Conservation (phyloP, 2,888 invertebrate genomes). For the Drosophila antonietae region DNA sequence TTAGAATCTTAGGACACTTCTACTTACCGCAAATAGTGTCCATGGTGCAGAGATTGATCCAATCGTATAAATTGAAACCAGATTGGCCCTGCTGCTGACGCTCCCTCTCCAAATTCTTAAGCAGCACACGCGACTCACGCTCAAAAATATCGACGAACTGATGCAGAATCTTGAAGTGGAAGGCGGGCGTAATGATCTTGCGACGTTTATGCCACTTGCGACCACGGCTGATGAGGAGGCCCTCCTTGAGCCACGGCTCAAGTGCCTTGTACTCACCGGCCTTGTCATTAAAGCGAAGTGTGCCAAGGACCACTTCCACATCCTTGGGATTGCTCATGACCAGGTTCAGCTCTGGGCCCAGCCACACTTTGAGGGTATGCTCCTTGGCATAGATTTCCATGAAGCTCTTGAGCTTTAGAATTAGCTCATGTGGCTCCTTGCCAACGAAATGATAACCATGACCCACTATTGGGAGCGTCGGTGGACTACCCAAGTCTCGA, state of each 20-base stretch:
- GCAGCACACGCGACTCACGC: conserved; percentile 86
- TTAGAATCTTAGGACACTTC: background rate
- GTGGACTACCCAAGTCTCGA: conserved; percentile 78
- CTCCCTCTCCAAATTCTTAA: conserved; percentile 86
- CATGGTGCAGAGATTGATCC: conserved; percentile 87
- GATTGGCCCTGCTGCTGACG: conserved; percentile 85
- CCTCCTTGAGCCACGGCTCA: conserved; percentile 86
- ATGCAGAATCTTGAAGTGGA: conserved; percentile 92
- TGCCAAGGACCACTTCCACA: conserved; percentile 77
- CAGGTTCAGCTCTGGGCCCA: conserved; percentile 82
- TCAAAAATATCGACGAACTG: conserved; percentile 90
- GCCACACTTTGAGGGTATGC: conserved; percentile 77
- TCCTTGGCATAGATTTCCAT: conserved; percentile 75
- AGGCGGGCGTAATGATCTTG: conserved; percentile 91
- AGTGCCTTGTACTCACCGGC: conserved; percentile 85
- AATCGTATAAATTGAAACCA: conserved; percentile 87
- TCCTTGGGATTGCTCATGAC: conserved; percentile 75
- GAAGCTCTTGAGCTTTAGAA: conserved; percentile 72
- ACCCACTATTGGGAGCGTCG: conserved; percentile 85
- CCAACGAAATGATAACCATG: conserved; percentile 85
- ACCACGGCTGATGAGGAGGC: conserved; percentile 86
- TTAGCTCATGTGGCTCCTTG: conserved; percentile 83
- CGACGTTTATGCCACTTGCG: conserved; percentile 86
- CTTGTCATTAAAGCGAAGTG: conserved; percentile 85
- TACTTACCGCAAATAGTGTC: conserved; percentile 87